Evolutionary conservation across 2,888 invertebrate genomes (phyloP).

Genomic region (Phengaris alcon): DNA sequence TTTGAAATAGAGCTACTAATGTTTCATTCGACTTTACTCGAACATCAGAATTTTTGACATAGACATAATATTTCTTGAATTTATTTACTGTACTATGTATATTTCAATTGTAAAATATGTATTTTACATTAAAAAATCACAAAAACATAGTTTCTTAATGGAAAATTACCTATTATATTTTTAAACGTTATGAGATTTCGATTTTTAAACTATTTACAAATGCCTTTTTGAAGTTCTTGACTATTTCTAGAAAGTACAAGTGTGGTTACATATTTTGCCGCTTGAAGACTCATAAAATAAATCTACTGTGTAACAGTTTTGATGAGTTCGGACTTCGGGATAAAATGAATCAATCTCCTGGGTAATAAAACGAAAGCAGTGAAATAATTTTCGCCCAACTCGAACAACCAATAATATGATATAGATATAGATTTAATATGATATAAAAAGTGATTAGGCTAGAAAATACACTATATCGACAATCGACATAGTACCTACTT

Average conservation of each 20-base stretch:
- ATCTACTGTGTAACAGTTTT: conserved; percentile 23
- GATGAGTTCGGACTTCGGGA: conserved; percentile 23
- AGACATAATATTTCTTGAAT: not conserved
- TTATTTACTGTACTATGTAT: no score
- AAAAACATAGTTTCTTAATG: no score
- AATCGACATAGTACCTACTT: no score
- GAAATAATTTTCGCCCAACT: conserved; percentile 8
- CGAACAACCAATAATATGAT: not conserved
- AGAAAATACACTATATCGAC: no score
- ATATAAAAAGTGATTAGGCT: no score
- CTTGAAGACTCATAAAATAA: conserved; percentile 7
- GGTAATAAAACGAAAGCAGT: conserved; percentile 15
- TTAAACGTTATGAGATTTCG: no score
- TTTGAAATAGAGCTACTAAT: not conserved
- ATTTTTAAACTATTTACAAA: not conserved
- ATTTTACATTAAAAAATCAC: no score
- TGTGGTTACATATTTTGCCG: conserved; percentile 20
- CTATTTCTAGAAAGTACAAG: not conserved
- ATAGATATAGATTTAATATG: no score
- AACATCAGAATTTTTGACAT: not conserved
- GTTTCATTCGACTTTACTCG: not conserved
- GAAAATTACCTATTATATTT: no score
- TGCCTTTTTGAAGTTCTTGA: not conserved
- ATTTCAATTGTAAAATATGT: no score
- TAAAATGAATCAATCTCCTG: conserved; percentile 26